Percentiles rank a stretch among this genome's conserved stretches.
These are phyloP conservation scores for Lanius collurio DNA, from an alignment of 2,113 vertebrate genomes.

Conservation along the genomic window DNA sequence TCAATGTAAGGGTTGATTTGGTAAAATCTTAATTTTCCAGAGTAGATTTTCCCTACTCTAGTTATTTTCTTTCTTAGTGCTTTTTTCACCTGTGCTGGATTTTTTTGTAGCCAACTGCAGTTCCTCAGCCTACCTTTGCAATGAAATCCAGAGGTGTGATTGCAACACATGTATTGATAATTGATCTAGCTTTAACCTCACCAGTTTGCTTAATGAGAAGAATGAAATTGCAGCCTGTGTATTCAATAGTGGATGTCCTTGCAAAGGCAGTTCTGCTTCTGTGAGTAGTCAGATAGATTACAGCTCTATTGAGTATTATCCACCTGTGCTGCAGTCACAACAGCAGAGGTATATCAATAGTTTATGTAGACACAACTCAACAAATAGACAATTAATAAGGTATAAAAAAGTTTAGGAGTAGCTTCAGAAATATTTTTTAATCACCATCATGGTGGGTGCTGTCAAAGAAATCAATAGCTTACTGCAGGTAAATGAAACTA, in stretches of 20 bases:
- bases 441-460: background rate
- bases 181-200: background rate
- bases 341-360: background rate
- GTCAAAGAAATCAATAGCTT: background rate
- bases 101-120: background rate
- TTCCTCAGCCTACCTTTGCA: background rate
- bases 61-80: background rate
- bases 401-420: background rate
- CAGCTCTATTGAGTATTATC: background rate
- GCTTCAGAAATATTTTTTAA: background rate
- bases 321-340: background rate
- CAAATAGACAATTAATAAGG: background rate
- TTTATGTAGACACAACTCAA: background rate
- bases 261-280: background rate
- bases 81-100: background rate
- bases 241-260: background rate
- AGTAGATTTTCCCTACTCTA: background rate
- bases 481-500: background rate
- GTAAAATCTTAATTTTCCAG: background rate
- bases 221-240: background rate
- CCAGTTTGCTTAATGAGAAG: background rate
- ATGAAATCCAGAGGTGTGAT: background rate
- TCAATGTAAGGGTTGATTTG: background rate
- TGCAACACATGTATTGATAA: background rate
- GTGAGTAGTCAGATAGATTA: background rate